Evolutionary conservation across 2,888 invertebrate species (phyloP).

Genomic region (Drosophila tanythrix): DNA sequence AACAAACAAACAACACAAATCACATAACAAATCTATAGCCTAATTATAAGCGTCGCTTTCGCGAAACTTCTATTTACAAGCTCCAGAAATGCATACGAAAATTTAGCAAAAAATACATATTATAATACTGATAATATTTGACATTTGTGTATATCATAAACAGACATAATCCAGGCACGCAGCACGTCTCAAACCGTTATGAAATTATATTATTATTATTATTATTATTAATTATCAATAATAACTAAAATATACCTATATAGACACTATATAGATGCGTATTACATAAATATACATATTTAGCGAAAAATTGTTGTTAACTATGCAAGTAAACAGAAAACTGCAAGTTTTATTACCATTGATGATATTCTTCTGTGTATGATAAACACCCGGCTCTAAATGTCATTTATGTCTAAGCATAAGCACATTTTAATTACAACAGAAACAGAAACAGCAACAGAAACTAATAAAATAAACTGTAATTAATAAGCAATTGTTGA

Average conservation of each 20-base stretch:
- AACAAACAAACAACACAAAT: conserved; percentile 11
- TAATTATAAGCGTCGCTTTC: conserved; percentile 55
- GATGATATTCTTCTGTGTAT: conserved; percentile 75
- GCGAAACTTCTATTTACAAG: conserved; percentile 75
- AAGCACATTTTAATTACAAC: conserved; percentile 63
- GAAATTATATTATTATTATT: conserved; percentile 47
- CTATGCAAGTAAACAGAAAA: conserved; percentile 47
- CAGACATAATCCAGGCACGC: conserved; percentile 63
- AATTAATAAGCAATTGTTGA: conserved; percentile 74
- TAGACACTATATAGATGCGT: conserved; percentile 29
- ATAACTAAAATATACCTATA: conserved; percentile 33
- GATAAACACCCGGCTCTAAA: conserved; percentile 41
- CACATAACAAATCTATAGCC: conserved; percentile 40
- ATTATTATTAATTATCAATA: conserved; percentile 59
- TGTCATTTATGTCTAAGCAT: conserved; percentile 42
- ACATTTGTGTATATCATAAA: conserved; percentile 75
- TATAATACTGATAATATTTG: conserved; percentile 22
- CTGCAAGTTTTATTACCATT: conserved; percentile 81
- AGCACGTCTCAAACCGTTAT: conserved; percentile 53
- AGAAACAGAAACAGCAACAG: background rate
- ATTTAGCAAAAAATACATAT: conserved; percentile 4
- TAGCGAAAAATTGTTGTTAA: conserved; percentile 64
- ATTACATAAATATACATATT: conserved; percentile 32
- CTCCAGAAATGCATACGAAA: conserved; percentile 23
- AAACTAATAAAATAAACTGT: background rate